phyloP scores from a whole-genome alignment of 2,113 vertebrate genomes.

The Neolamprologus variostigma region DNA sequence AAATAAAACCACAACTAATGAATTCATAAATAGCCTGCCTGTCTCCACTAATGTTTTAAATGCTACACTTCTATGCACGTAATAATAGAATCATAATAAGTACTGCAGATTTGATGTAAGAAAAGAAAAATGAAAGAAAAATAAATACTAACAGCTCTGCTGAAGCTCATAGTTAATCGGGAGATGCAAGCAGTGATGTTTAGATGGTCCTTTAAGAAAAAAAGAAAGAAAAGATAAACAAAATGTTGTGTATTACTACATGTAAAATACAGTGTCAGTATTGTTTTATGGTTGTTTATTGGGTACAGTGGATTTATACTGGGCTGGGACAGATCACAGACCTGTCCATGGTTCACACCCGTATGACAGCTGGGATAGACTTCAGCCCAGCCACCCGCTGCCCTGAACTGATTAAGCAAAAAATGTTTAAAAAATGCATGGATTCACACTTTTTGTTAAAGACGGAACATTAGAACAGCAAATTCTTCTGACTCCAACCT shows the following conservation, averaged over 20 bases:
- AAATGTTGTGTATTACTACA: background rate
- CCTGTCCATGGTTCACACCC: background rate
- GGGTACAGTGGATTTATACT: background rate
- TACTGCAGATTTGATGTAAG: background rate
- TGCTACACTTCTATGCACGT: background rate
- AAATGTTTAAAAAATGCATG: background rate
- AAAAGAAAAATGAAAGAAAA: background rate
- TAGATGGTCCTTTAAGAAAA: background rate
- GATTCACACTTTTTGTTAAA: background rate
- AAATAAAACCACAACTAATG: background rate
- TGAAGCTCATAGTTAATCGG: background rate
- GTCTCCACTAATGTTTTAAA: background rate
- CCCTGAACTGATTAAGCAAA: background rate
- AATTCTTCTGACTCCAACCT: background rate
- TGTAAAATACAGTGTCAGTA: background rate
- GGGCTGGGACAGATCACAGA: background rate
- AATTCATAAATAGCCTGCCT: background rate
- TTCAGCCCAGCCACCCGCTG: background rate
- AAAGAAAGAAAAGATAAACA: background rate
- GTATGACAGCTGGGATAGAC: background rate
- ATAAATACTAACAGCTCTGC: background rate
- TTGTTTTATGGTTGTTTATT: background rate
- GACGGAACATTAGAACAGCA: background rate
- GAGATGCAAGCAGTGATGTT: background rate
- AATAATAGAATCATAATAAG: background rate